Evolutionary conservation across 2,888 invertebrate genomes (phyloP), one percentile per base, ranked within the genome.

Genomic region (Xestia sexstrigata): DNA sequence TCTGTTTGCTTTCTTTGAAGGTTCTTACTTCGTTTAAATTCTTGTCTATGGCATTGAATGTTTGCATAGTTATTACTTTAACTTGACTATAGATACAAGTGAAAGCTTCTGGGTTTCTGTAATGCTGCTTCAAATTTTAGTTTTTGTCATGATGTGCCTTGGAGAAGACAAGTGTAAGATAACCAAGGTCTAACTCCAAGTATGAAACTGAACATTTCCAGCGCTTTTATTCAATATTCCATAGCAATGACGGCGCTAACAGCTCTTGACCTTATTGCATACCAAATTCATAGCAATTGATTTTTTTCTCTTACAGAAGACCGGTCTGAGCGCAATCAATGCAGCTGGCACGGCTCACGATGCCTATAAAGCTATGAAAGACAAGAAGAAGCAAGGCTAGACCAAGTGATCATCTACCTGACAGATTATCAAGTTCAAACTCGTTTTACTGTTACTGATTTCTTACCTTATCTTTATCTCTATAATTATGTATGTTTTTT

Each of bases 301-400:
- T 17, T 1, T 0, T 66, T 66, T 74, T 71, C 0, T 23, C 72
- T 87, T 76, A 30, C 83, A 87, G 87, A 87, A 77, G 65, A 83
- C 67, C 65, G 83, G 86, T n/a, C 45, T 83, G 1, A 49, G 85
- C 0, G 83, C 70, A 15, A 30, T 88, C 9, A 85, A 74, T 7
- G 83, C 85, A 17, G 88, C 84, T 9, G 85, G 88, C 11, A 76
- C 81, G 13, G 79, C 42, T 11, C 88, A 85, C 55, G 78, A 81
- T n/a, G 84, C 73, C 6, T 84, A 87, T 67, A 67, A 84, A 11
- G 78, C 82, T 42, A 1, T 82, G 4, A 80, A 87, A 55, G 1
- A 85, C 13, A 85, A 76, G 39, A 74, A 69, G n/a, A 76, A 72
- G n/a, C 75, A 82, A 6, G 84, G 84, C n/a, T 84, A 78, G 45